A percentile compares a stretch with the other conserved stretches of the same genome.
phyloP scores from a whole-genome alignment of 2,797 vertebrate species.

The Coreius guichenoti region DNA sequence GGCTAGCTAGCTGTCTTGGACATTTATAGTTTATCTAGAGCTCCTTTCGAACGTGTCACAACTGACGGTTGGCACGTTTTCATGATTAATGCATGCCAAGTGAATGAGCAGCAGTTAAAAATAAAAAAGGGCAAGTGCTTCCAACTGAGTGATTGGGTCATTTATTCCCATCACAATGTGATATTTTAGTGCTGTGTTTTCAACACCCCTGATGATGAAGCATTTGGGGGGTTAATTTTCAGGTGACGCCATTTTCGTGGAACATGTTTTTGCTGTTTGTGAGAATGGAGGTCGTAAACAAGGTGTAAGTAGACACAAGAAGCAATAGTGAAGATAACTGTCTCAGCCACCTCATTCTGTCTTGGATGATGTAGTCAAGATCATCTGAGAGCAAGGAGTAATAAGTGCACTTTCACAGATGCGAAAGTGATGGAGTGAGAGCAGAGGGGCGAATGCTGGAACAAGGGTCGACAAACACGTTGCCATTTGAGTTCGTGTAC shows the following conservation, averaged over 20 bases:
- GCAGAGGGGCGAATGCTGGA: background rate
- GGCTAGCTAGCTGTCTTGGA: conserved; percentile 65
- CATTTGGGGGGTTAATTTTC: conserved; percentile 42
- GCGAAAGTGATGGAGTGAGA: conserved; percentile 29
- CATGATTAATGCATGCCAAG: conserved; percentile 73
- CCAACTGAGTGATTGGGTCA: conserved; percentile 74
- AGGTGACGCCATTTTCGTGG: conserved; percentile 37
- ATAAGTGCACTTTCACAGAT: conserved; percentile 22
- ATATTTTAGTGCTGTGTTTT: conserved; percentile 68
- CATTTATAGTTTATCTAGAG: conserved; percentile 7
- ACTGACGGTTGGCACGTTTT: conserved; percentile 32
- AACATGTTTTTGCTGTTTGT: conserved; percentile 44
- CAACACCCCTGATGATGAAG: conserved; percentile 68
- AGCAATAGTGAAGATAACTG: conserved; percentile 14
- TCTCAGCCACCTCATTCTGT: conserved; percentile 27
- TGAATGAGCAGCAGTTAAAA: conserved; percentile 70
- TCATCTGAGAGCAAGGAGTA: background rate
- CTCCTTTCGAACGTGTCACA: background rate
- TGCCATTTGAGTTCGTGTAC: background rate
- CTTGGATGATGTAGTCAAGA: conserved; percentile 40
- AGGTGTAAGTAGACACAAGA: conserved; percentile 25
- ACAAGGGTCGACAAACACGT: conserved; percentile 19
- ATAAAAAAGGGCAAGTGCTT: conserved; percentile 72
- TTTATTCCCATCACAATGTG: conserved; percentile 74
- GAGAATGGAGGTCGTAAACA: conserved; percentile 19